Evolutionary conservation across 2,797 vertebrate genomes (phyloP).

Genomic region (Ctenopoma kingsleyae): DNA sequence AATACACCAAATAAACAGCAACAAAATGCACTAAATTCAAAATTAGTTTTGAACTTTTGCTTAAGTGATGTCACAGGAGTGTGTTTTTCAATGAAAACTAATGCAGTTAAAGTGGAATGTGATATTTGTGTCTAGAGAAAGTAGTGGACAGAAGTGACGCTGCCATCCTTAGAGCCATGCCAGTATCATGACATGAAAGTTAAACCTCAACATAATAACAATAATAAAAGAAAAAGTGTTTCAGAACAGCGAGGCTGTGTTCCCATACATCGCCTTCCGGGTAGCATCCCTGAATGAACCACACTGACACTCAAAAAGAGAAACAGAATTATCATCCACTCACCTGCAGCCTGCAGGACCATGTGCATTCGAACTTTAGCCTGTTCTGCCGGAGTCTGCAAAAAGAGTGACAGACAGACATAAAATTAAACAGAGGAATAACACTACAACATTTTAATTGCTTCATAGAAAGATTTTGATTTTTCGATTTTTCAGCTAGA

Average conservation of each 20-base stretch:
- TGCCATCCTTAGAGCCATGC: background rate
- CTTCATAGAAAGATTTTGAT: background rate
- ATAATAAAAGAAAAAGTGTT: background rate
- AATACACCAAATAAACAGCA: too few species aligned
- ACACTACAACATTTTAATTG: background rate
- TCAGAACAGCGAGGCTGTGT: background rate
- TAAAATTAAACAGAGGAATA: background rate
- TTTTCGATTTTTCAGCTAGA: background rate
- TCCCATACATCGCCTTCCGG: background rate
- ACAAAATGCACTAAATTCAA: too few species aligned
- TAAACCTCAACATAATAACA: too few species aligned
- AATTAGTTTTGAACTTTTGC: too few species aligned
- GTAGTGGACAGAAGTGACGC: background rate
- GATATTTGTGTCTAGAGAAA: background rate
- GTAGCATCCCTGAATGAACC: background rate
- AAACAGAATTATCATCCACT: conserved; percentile 25
- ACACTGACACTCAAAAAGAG: background rate
- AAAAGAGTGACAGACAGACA: conserved; percentile 53
- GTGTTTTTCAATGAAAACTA: conserved; percentile 8
- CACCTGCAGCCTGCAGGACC: conserved; percentile 96
- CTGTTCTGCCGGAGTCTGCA: conserved; percentile 93
- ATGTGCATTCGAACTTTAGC: conserved; percentile 94
- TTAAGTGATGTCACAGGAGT: background rate
- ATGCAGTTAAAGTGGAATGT: background rate
- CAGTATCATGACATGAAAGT: background rate